These are phyloP conservation scores for Channa maculata DNA, from an alignment of 2,113 vertebrate genomes.

Conservation along the genomic window DNA sequence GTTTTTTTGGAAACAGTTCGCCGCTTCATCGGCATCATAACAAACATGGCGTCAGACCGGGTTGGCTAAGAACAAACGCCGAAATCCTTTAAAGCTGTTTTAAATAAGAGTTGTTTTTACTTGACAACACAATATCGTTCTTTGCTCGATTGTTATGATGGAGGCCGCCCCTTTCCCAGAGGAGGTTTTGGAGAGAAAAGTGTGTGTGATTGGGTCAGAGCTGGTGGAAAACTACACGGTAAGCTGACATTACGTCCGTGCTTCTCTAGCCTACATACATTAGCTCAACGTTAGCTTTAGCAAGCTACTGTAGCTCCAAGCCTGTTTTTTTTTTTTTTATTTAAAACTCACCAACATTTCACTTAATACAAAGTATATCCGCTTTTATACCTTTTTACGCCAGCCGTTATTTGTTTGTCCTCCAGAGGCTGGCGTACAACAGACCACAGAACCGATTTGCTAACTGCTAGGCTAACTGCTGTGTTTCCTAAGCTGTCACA, in stretches of 20 bases:
- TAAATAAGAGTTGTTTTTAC: neutral
- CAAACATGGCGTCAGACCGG: slow-evolving; percentile 73
- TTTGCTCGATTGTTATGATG: slow-evolving; percentile 72
- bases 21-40: slow-evolving; percentile 61
- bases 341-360: too few relatives aligned
- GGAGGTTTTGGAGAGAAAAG: slow-evolving; percentile 84
- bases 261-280: neutral
- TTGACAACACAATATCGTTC: neutral
- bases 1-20: slow-evolving; percentile 46
- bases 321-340: too few relatives aligned
- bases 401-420: neutral
- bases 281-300: slow-evolving; percentile 19
- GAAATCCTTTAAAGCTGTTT: neutral
- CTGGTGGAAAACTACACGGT: slow-evolving; percentile 93
- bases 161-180: slow-evolving; percentile 77
- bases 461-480: slow-evolving; percentile 16
- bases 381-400: too few relatives aligned
- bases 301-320: neutral
- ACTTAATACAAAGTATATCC: too few relatives aligned
- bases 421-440: too few relatives aligned
- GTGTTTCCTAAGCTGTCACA: neutral
- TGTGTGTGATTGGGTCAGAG: slow-evolving; percentile 90
- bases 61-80: neutral
- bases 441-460: neutral
- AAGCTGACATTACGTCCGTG: slow-evolving; percentile 51